These are phyloP conservation scores for Phortica magna DNA, from an alignment of 2,888 invertebrate genomes.

Conservation along the genomic window DNA sequence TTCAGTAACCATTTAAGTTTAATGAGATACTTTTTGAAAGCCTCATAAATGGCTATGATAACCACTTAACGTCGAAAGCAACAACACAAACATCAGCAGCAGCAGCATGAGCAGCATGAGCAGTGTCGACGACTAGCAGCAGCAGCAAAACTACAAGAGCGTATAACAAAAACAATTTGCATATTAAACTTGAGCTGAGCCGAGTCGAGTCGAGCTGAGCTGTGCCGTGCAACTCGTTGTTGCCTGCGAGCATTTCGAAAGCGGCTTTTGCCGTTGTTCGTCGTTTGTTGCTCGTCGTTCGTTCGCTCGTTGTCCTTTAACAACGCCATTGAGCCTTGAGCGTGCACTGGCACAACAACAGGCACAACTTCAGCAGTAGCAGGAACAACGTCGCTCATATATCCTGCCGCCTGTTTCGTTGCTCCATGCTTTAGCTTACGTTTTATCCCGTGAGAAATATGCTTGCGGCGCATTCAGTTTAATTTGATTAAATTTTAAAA, in stretches of 20 bases:
- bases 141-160: conserved; percentile 16
- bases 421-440: not conserved
- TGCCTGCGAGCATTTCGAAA: not conserved
- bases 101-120: not conserved
- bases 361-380: not conserved
- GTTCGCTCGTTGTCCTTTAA: conserved; percentile 38
- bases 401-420: conserved; percentile 10
- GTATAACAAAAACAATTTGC: conserved; percentile 70
- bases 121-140: not conserved
- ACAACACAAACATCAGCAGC: conserved; percentile 32
- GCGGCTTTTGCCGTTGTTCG: not conserved
- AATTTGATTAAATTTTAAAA: conserved; percentile 75
- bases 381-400: not conserved
- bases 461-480: conserved; percentile 72
- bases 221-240: conserved; percentile 28
- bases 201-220: conserved; percentile 36
- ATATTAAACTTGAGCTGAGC: conserved; percentile 66
- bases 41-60: conserved; percentile 72
- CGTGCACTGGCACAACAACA: not conserved
- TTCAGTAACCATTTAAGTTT: conserved; percentile 65
- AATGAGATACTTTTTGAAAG: conserved; percentile 74
- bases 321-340: not conserved
- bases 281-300: conserved; percentile 17
- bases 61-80: conserved; percentile 69
- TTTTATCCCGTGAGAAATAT: conserved; percentile 64